Evolutionary conservation across 2,797 vertebrate genomes (phyloP), one percentile per base, ranked within the genome.

Genomic region (Centroberyx gerrardi): DNA sequence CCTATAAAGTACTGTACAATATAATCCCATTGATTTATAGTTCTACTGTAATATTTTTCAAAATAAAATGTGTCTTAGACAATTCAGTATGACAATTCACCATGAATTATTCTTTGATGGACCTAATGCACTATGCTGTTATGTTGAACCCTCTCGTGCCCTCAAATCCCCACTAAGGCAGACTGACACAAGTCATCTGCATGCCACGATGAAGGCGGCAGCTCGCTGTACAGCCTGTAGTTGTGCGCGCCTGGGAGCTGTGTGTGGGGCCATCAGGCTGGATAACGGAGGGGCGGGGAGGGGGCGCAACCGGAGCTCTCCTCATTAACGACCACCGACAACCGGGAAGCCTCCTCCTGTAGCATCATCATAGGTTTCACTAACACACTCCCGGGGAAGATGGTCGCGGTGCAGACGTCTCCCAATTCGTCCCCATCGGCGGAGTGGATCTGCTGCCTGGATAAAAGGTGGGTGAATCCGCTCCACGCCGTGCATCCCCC

Each of bases 401-500:
- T 98, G 98, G 97, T 99, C 80, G 96, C 97, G 88, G 96, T 97
- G 86, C 96, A 96, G 92, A 90, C 94, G 81, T 94, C 93, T 60
- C 94, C 96, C 55, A 96, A 95, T 85, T 91, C 95, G 75, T 93
- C 96, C 75, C 95, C 96, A 69, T 96, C 95, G 69, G 96, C 96
- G 77, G 98, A 98, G 93, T 98, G 98, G 97, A 97, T 99, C 92
- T 95, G 96, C 88, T 98, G 98, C 84, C 93, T 99, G 91, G 98
- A 99, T 91, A 98, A 99, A 94, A 97, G 98, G 98, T 98, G 95
- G 73, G 94, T 81, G 59, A 70, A 72, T 18, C 18, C 36, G n/a
- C 55, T 44, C 58, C 85, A 75, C 74, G 68, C 74, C 63, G 54
- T 15, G 62, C 62, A 22, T 70, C 60, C 68, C 12, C 72, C n/a